These are phyloP conservation scores for Fukomys damarensis DNA, from an alignment of 2,113 vertebrate genomes.

Conservation along the genomic window DNA sequence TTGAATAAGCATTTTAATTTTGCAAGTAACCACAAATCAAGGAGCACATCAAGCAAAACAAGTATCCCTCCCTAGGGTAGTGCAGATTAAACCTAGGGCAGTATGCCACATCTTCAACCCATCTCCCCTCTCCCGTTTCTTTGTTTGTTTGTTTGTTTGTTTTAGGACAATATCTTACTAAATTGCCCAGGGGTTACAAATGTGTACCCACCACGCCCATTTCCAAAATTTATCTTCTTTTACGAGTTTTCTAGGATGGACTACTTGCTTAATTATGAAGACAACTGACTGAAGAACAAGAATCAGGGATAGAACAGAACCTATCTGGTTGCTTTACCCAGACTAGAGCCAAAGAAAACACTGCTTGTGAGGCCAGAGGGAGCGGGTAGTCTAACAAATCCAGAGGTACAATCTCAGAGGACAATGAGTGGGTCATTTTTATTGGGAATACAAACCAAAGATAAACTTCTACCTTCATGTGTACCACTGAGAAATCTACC, in stretches of 20 bases:
- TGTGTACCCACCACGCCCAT: background rate
- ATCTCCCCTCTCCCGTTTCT: background rate
- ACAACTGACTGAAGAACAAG: background rate
- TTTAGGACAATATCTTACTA: background rate
- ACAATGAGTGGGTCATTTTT: background rate
- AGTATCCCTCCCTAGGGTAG: background rate
- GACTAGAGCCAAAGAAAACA: background rate
- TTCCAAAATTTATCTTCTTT: background rate
- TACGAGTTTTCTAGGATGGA: background rate
- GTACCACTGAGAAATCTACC: background rate
- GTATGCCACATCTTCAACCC: background rate
- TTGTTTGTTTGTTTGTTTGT: background rate
- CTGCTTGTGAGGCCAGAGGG: background rate
- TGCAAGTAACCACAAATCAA: conserved; percentile 24
- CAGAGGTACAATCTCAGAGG: background rate
- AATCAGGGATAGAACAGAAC: background rate
- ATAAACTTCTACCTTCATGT: background rate
- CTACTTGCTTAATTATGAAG: background rate
- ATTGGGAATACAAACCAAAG: background rate
- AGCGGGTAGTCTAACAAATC: too few species aligned
- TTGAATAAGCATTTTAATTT: background rate
- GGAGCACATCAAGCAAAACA: background rate
- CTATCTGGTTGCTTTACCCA: background rate
- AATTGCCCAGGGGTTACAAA: background rate
- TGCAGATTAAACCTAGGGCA: background rate